Conservation (phyloP, 2,888 invertebrate species). For the Branchellion lobata region DNA sequence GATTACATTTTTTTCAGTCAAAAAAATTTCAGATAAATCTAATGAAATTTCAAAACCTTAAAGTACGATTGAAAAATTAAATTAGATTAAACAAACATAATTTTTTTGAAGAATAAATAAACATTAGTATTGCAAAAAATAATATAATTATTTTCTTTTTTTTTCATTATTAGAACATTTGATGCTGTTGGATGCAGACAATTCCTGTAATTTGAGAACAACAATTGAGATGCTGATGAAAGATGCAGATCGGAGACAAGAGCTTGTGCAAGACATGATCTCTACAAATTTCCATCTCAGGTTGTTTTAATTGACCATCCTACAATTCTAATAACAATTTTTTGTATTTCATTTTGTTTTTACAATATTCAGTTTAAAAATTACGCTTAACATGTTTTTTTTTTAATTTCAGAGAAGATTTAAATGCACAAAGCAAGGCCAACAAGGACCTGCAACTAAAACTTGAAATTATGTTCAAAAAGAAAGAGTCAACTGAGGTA, state of each 20-base stretch:
- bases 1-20: background rate
- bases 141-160: no score
- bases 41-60: no score
- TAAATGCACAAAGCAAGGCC: background rate
- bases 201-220: background rate
- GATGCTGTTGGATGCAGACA: background rate
- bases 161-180: background rate
- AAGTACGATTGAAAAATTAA: no score
- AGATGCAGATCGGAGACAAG: constrained; percentile 57
- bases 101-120: no score
- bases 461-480: background rate
- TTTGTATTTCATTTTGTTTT: background rate
- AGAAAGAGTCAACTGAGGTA: no score
- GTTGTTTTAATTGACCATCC: constrained; percentile 48
- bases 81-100: no score
- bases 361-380: no score
- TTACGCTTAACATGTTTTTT: no score
- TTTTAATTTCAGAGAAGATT: background rate
- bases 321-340: no score
- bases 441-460: background rate
- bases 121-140: no score
- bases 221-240: constrained; percentile 51
- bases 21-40: no score
- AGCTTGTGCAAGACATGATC: constrained; percentile 57
- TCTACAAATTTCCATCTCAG: constrained; percentile 57